phyloP scores from a whole-genome alignment of 2,888 invertebrate genomes.

The Heliconius aoede region DNA sequence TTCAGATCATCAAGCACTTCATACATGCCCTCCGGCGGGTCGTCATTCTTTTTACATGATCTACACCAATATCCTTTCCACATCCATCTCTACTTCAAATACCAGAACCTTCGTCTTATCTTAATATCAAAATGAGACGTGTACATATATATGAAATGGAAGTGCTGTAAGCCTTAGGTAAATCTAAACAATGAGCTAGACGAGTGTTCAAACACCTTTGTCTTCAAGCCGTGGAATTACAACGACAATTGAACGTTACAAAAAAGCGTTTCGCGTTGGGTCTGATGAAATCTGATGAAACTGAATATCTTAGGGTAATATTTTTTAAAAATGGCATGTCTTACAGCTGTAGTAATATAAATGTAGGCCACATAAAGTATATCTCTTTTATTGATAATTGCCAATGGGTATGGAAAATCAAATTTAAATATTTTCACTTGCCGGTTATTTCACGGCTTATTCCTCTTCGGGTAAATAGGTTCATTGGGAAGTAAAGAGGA shows the following conservation, averaged over 20 bases:
- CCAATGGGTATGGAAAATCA: not conserved
- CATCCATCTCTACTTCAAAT: too few relatives aligned
- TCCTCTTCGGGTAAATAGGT: too few relatives aligned
- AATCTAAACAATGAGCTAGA: conserved; percentile 23
- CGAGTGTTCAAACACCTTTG: conserved; percentile 20
- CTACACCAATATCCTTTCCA: too few relatives aligned
- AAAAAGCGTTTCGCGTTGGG: conserved; percentile 15
- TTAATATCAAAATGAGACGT: too few relatives aligned
- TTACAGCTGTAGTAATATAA: not conserved
- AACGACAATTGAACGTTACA: conserved; percentile 30
- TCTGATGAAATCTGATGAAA: conserved; percentile 23
- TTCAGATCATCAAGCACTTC: too few relatives aligned
- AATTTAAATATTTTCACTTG: too few relatives aligned
- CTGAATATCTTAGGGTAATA: too few relatives aligned
- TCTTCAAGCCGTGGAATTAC: conserved; percentile 24
- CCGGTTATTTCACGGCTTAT: too few relatives aligned
- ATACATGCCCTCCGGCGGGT: too few relatives aligned
- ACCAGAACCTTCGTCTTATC: too few relatives aligned
- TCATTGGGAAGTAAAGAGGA: too few relatives aligned
- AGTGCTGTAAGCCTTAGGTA: conserved; percentile 14
- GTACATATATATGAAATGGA: conserved; percentile 6
- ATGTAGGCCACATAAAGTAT: not conserved
- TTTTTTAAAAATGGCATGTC: not conserved
- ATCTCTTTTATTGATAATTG: not conserved
- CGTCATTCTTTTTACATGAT: too few relatives aligned